Evolutionary conservation across 2,113 vertebrate species (phyloP).

Genomic region (Ictidomys tridecemlineatus): DNA sequence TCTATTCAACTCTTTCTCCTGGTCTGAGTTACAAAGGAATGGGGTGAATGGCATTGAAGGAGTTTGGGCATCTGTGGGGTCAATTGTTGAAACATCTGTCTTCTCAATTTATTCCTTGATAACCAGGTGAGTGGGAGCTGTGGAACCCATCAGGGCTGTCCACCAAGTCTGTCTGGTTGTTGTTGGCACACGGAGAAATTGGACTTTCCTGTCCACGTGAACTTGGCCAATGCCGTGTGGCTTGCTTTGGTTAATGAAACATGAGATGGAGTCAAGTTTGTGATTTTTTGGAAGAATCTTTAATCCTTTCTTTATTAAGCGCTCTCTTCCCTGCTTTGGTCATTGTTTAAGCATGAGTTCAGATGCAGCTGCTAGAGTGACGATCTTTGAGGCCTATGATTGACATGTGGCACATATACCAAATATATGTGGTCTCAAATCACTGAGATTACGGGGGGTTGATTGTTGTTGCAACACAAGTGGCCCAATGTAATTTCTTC

Average conservation of each 20-base stretch:
- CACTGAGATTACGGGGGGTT: not conserved
- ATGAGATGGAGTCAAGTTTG: not conserved
- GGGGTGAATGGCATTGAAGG: not conserved
- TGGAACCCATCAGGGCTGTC: not conserved
- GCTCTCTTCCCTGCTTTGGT: not conserved
- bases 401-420: not conserved
- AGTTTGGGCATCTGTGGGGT: not conserved
- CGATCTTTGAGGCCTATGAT: not conserved
- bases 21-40: not conserved
- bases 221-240: not conserved
- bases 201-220: not conserved
- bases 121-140: not conserved
- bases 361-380: not conserved
- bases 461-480: not conserved
- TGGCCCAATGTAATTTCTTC: not conserved
- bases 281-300: not conserved
- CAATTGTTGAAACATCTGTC: not conserved
- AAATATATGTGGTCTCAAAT: not conserved
- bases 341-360: not conserved
- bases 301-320: not conserved
- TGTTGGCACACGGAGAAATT: not conserved
- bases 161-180: not conserved
- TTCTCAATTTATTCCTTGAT: not conserved
- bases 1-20: not conserved
- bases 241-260: not conserved